A percentile compares a stretch with the other conserved stretches of the same genome.
Conservation (phyloP, 2,888 invertebrate species). For the Hofmannophila pseudospretella region DNA sequence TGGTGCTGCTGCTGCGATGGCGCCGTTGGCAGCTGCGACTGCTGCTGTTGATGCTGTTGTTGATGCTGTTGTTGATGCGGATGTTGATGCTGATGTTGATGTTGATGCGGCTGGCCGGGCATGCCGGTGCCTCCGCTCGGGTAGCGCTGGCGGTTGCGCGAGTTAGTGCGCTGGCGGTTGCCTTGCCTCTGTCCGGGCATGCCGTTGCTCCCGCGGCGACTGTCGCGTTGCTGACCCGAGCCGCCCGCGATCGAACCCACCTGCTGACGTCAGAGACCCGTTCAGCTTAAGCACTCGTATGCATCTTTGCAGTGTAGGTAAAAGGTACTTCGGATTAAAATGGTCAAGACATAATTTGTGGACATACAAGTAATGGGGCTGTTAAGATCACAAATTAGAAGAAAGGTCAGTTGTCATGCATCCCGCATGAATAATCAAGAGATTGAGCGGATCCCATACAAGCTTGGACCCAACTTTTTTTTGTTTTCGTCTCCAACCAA, state of each 20-base stretch:
- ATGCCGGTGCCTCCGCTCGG: slow-evolving; percentile 36
- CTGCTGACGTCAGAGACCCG: slow-evolving; percentile 23
- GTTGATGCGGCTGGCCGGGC: slow-evolving; percentile 32
- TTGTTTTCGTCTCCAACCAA: no score
- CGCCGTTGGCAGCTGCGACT: slow-evolving; percentile 46
- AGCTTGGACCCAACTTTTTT: no score
- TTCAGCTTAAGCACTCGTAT: background rate
- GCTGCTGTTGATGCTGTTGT: slow-evolving; percentile 43
- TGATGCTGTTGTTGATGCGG: slow-evolving; percentile 29
- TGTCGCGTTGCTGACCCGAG: slow-evolving; percentile 51
- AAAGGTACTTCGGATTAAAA: no score
- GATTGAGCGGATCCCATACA: no score
- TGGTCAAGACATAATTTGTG: no score
- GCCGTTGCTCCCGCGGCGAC: slow-evolving; percentile 51
- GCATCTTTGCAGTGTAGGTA: no score
- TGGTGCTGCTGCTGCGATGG: slow-evolving; percentile 40
- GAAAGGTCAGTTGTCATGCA: no score
- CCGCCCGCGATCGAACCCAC: slow-evolving; percentile 50
- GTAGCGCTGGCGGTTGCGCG: slow-evolving; percentile 47
- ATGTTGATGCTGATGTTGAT: slow-evolving; percentile 36
- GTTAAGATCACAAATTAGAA: no score
- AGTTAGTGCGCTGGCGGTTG: slow-evolving; percentile 41
- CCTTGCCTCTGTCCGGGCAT: slow-evolving; percentile 27
- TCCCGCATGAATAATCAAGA: no score
- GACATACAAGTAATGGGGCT: no score